Percentiles rank a stretch among this genome's conserved stretches.
Conservation (phyloP, 2,888 invertebrate genomes). For the Idaea straminata region DNA sequence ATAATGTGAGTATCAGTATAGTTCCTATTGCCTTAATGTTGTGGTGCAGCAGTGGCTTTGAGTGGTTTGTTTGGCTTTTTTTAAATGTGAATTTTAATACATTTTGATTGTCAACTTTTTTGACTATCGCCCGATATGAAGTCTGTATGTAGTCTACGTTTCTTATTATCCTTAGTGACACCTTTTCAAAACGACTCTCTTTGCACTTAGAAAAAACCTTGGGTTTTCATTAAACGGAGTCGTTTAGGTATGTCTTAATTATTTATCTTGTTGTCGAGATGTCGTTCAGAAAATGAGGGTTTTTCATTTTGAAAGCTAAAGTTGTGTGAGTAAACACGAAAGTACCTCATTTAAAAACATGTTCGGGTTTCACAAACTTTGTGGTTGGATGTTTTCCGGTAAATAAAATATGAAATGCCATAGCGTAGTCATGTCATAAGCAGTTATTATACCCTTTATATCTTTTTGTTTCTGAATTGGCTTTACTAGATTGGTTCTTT, state of each 20-base stretch:
- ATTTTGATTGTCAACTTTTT: no score
- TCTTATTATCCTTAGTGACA: constrained; percentile 6
- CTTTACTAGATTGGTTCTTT: no score
- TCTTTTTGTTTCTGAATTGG: background rate
- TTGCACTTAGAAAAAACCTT: background rate
- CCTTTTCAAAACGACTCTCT: constrained; percentile 25
- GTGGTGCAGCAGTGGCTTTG: no score
- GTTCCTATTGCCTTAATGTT: no score
- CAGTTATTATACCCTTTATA: background rate
- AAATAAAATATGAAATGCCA: background rate
- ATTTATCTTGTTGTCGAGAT: background rate
- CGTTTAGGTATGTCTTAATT: background rate
- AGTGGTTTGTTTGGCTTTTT: no score
- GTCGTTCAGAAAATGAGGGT: background rate
- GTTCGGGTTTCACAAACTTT: background rate
- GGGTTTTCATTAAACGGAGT: background rate
- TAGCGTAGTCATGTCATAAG: background rate
- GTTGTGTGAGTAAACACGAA: background rate
- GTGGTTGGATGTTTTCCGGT: background rate
- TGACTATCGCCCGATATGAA: background rate
- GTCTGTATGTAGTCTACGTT: background rate
- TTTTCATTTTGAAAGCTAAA: background rate
- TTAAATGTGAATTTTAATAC: no score
- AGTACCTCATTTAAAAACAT: background rate
- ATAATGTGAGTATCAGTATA: no score